Conservation (phyloP, 2,797 vertebrate species). For the Discoglossus pictus region DNA sequence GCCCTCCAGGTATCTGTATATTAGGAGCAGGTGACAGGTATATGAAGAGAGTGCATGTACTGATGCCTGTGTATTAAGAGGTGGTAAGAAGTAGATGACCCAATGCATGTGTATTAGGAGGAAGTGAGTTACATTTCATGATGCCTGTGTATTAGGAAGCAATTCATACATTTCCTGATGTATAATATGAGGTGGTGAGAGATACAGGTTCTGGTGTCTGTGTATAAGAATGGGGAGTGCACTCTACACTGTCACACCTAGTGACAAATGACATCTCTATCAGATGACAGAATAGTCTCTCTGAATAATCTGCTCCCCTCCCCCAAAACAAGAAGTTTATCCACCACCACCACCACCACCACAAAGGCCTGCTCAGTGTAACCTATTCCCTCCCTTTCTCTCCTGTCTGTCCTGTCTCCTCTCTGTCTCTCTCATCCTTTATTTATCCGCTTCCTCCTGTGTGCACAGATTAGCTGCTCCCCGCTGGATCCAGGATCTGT, state of each 20-base stretch:
- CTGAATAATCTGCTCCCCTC: slow-evolving; percentile 25
- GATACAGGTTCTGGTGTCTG: too few relatives aligned
- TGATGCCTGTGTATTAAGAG: too few relatives aligned
- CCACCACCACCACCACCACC: slow-evolving; percentile 36
- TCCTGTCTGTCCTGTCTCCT: slow-evolving; percentile 46
- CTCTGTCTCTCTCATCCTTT: slow-evolving; percentile 52
- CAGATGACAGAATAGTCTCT: slow-evolving; percentile 2
- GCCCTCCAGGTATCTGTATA: too few relatives aligned
- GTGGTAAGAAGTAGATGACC: too few relatives aligned
- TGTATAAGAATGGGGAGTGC: background rate
- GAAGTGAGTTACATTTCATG: too few relatives aligned
- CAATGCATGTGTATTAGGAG: too few relatives aligned
- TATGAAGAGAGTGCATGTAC: too few relatives aligned
- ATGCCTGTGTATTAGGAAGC: too few relatives aligned
- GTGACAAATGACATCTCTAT: slow-evolving; percentile 18
- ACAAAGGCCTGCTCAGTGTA: slow-evolving; percentile 44
- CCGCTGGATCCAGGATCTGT: slow-evolving; percentile 52
- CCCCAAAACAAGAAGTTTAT: slow-evolving; percentile 47
- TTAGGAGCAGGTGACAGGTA: too few relatives aligned
- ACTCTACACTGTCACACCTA: background rate
- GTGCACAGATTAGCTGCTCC: slow-evolving; percentile 52
- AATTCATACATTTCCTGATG: too few relatives aligned
- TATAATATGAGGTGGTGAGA: too few relatives aligned
- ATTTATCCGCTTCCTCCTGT: slow-evolving; percentile 53
- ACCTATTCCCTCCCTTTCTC: slow-evolving; percentile 47